Percentiles rank a stretch among this genome's conserved stretches.
These are phyloP conservation scores for Drosophila sp. DNA, from an alignment of 1,140 invertebrate species.

Conservation along the genomic window DNA sequence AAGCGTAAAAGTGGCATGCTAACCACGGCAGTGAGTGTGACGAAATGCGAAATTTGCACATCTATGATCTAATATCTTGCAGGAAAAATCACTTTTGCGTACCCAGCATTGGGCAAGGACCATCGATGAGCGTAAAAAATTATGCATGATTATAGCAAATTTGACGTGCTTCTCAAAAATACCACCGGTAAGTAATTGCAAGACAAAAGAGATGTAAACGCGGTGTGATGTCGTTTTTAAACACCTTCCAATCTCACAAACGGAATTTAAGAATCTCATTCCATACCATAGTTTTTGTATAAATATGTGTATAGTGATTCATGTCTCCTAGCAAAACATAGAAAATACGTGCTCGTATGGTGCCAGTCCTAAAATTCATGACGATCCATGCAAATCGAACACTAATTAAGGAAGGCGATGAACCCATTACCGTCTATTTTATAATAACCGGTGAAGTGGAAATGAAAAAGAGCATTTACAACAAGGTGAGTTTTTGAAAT, in stretches of 20 bases:
- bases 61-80: neutral
- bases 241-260: too few species aligned
- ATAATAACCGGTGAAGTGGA: conserved; percentile 61
- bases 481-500: conserved; percentile 35
- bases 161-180: conserved; percentile 49
- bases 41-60: too few species aligned
- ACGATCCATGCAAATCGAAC: conserved; percentile 34
- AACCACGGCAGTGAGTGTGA: conserved; percentile 45
- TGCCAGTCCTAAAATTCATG: conserved; percentile 47
- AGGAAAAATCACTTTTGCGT: conserved; percentile 61
- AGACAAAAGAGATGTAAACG: too few species aligned
- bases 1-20: conserved; percentile 62
- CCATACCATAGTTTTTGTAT: neutral
- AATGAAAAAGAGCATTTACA: conserved; percentile 41
- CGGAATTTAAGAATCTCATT: neutral
- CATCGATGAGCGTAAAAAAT: conserved; percentile 49
- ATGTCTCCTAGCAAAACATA: neutral
- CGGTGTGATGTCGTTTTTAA: too few species aligned
- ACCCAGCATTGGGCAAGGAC: conserved; percentile 25
- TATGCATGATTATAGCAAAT: conserved; percentile 50
- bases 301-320: neutral
- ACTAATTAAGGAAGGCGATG: conserved; percentile 42
- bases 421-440: conserved; percentile 51
- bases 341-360: conserved; percentile 59
- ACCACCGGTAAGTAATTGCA: conserved; percentile 44